phyloP scores from a whole-genome alignment of 2,113 vertebrate genomes.

The Caloenas nicobarica region DNA sequence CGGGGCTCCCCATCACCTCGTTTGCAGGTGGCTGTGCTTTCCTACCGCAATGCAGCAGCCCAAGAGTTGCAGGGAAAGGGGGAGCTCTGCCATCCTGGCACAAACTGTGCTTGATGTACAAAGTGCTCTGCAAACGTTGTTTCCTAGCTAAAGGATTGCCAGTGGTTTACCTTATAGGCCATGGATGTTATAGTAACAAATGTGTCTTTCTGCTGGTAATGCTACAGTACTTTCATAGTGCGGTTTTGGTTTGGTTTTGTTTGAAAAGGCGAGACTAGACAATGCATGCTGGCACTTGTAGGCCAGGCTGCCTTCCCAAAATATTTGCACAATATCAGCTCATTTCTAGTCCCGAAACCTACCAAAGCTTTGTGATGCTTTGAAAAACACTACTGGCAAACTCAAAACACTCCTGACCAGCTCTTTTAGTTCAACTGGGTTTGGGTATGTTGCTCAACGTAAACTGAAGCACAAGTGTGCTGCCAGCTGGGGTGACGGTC shows the following conservation, averaged over 20 bases:
- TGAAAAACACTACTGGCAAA: background rate
- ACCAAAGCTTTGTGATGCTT: background rate
- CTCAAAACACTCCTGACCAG: background rate
- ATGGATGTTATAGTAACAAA: background rate
- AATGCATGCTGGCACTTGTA: background rate
- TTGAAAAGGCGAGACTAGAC: background rate
- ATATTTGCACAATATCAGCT: accelerated
- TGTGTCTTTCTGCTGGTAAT: background rate
- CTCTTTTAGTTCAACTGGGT: background rate
- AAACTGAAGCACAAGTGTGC: accelerated
- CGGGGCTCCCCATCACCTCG: accelerated
- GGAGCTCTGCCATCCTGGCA: background rate
- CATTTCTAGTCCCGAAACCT: background rate
- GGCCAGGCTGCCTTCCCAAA: background rate
- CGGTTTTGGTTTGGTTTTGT: too few relatives aligned
- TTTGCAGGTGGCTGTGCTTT: too few relatives aligned
- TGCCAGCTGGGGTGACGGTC: too few relatives aligned
- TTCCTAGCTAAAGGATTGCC: background rate
- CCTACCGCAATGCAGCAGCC: accelerated
- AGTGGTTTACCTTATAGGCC: background rate
- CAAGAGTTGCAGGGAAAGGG: background rate
- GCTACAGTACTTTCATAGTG: background rate
- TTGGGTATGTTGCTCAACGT: accelerated
- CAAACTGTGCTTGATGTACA: background rate
- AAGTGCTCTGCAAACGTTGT: background rate